These are phyloP conservation scores for Gallinago paraguaiae DNA, from an alignment of 2,113 vertebrate genomes.

Conservation along the genomic window DNA sequence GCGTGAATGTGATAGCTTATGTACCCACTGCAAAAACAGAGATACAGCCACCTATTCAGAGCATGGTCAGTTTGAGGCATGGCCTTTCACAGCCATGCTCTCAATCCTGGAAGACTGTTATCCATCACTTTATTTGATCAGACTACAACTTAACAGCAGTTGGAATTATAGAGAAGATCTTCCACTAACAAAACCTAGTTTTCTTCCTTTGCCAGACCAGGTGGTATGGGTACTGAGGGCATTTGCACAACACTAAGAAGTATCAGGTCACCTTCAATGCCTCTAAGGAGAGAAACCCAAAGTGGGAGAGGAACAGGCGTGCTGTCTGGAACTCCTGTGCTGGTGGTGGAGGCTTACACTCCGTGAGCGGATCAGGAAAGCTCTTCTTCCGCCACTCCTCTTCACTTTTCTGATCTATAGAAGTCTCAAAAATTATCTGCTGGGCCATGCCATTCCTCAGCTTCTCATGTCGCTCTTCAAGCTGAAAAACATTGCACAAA, in stretches of 20 bases:
- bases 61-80: background rate
- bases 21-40: background rate
- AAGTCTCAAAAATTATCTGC: constrained; percentile 89
- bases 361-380: constrained; percentile 87
- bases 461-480: constrained; percentile 90
- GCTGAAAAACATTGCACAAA: constrained; percentile 73
- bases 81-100: background rate
- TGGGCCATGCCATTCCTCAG: constrained; percentile 88
- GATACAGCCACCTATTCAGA: background rate
- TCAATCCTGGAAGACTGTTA: background rate
- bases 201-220: background rate
- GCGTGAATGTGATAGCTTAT: rapidly evolving
- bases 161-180: background rate
- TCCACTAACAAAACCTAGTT: background rate
- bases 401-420: constrained; percentile 86
- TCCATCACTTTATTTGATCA: background rate
- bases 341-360: constrained; percentile 89
- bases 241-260: background rate
- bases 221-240: background rate
- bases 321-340: constrained; percentile 96
- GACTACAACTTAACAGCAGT: background rate
- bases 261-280: constrained; percentile 87
- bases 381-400: constrained; percentile 84
- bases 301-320: constrained; percentile 93
- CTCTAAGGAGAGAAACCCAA: constrained; percentile 93